Evolutionary conservation across 2,888 invertebrate genomes (phyloP), one percentile per base, ranked within the genome.

Genomic region (Macropis europaea): DNA sequence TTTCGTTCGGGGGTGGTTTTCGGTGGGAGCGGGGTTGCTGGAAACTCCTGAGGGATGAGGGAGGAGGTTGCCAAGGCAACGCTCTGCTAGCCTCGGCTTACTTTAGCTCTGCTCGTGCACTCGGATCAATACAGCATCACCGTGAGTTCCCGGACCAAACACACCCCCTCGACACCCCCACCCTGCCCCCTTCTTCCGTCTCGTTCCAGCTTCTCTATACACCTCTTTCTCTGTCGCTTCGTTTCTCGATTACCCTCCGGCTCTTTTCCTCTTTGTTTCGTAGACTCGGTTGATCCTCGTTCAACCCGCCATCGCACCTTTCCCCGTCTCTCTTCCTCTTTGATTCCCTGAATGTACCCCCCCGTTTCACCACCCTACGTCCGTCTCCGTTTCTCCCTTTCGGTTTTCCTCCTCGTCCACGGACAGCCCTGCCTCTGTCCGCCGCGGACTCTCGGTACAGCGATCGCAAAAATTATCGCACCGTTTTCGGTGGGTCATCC

Each of bases 81-180:
- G 84, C 85, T 82, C 84, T 79, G 81, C 80, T 79, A 77, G 82
- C 83, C 79, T 81, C 81, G 85, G 87, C 86, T 88, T 87, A 87
- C 86, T 88, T 88, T 86, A 87, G 88, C 87, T 85, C 84, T 79
- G 85, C 84, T 81, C 82, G 77, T 81, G 75, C 81, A 77, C 75
- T 74, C 83, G 87, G 89, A 89, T 89, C 89, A 89, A 89, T 89
- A 89, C 89, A 89, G 89, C 89, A 88, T 89, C 89, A 85, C 81
- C 84, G 84, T 73, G 77, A 79, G 84, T 82, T 86, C 89, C 89
- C 88, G 89, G 88, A 88, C 89, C 88, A 88, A 88, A 87, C 85
- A 85, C 88, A 85, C 82, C 84, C 84, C 84, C 84, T 78, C 81
- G 73, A 72, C 82, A 77, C 72, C 76, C 72, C 76, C 76, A 32